A percentile compares a stretch with the other conserved stretches of the same genome.
These are phyloP conservation scores for Trilocha varians DNA, from an alignment of 2,888 invertebrate genomes.

Conservation along the genomic window DNA sequence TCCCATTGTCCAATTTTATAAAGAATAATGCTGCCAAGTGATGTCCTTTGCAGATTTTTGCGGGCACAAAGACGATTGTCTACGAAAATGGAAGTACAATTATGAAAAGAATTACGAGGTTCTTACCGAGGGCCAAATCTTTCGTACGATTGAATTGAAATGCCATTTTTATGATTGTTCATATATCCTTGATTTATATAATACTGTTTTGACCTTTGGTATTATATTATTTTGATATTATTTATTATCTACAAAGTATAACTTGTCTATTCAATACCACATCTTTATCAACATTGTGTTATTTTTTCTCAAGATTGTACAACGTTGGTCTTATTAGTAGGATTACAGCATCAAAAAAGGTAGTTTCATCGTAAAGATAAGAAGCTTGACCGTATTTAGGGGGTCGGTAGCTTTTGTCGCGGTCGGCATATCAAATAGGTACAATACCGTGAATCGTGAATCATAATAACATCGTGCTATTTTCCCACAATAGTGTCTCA, in stretches of 20 bases:
- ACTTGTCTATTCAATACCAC: no score
- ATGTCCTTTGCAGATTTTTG: conserved; percentile 44
- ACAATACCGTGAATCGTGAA: conserved; percentile 57
- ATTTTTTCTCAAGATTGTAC: neutral
- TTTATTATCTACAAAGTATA: no score
- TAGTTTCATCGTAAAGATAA: conserved; percentile 34
- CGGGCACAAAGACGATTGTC: conserved; percentile 49
- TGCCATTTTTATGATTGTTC: no score
- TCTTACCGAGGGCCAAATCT: neutral
- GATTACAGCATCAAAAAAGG: neutral
- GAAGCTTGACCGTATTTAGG: conserved; percentile 49
- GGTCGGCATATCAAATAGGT: conserved; percentile 35
- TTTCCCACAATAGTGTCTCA: conserved; percentile 43
- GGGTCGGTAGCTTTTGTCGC: conserved; percentile 37
- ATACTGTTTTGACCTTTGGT: no score
- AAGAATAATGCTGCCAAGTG: conserved; percentile 36
- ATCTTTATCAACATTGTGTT: no score
- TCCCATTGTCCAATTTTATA: conserved; percentile 32
- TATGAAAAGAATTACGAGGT: neutral
- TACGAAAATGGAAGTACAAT: conserved; percentile 16
- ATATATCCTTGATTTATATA: no score
- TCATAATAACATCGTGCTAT: conserved; percentile 19
- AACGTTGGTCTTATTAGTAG: neutral
- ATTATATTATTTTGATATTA: no score
- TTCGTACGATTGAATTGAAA: no score